Conservation (phyloP, 1,140 invertebrate species). For the Eupristina koningsbergeri region DNA sequence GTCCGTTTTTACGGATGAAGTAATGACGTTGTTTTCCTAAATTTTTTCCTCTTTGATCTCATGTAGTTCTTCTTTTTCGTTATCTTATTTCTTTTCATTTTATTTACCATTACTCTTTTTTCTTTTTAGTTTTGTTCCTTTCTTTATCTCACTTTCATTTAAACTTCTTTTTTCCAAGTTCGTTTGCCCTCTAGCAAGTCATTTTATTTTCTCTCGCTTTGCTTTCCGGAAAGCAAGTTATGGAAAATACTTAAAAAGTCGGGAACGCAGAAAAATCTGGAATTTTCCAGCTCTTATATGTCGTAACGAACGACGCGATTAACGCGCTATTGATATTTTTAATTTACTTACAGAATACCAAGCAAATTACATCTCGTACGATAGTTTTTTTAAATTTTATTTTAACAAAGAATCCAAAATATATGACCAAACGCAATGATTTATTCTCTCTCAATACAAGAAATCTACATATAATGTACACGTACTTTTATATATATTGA, state of each 20-base stretch:
- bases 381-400: not conserved
- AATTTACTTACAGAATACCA: slow-evolving; percentile 1
- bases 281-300: not conserved
- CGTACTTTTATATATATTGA: too few species aligned
- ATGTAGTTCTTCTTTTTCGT: not conserved
- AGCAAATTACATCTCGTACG: not conserved
- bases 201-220: slow-evolving; percentile 6
- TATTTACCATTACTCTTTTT: not conserved
- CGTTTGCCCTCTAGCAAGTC: slow-evolving; percentile 14
- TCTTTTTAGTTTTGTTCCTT: not conserved
- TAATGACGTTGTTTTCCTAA: not conserved
- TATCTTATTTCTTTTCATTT: not conserved
- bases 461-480: too few species aligned
- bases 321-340: slow-evolving; percentile 6
- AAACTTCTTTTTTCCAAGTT: slow-evolving; percentile 10
- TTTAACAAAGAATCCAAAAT: not conserved
- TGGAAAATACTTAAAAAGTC: slow-evolving; percentile 17
- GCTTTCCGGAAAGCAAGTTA: not conserved
- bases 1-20: not conserved
- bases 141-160: slow-evolving; percentile 18
- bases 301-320: not conserved
- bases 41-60: not conserved
- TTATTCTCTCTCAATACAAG: not conserved
- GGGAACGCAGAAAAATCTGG: not conserved
- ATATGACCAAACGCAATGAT: not conserved